These are phyloP conservation scores for Ochlodes sylvanus DNA, from an alignment of 2,888 invertebrate species.

Conservation along the genomic window DNA sequence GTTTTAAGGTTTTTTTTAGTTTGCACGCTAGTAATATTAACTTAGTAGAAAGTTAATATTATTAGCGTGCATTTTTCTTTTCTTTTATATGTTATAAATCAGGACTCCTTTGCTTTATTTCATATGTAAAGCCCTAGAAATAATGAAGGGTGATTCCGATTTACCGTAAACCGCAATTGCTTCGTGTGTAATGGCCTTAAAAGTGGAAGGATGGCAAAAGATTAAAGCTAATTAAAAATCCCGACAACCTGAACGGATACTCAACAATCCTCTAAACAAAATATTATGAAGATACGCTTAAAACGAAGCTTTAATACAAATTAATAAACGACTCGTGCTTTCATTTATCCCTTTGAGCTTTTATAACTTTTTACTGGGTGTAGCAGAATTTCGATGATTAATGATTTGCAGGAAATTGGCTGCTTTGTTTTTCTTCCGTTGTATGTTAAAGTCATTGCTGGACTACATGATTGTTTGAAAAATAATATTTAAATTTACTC, in stretches of 20 bases:
- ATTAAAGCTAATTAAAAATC: conserved; percentile 41
- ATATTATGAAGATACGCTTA: conserved; percentile 49
- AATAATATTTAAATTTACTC: no score
- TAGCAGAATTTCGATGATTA: not conserved
- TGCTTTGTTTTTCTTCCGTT: not conserved
- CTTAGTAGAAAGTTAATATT: no score
- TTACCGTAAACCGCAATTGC: no score
- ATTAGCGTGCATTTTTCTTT: no score
- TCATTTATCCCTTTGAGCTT: conserved; percentile 13
- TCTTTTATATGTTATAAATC: no score
- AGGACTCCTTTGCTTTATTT: no score
- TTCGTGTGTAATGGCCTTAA: conserved; percentile 14
- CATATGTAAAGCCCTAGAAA: no score
- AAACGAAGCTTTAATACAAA: conserved; percentile 69
- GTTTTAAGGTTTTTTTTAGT: no score
- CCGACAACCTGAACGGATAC: conserved; percentile 26
- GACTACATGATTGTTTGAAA: no score
- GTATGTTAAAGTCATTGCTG: no score
- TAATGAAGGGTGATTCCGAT: no score
- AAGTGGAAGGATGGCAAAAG: not conserved
- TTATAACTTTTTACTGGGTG: conserved; percentile 20
- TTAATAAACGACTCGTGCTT: conserved; percentile 50
- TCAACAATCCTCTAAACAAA: conserved; percentile 38
- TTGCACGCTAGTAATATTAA: no score
- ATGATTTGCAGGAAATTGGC: not conserved